Percentiles rank a stretch among this genome's conserved stretches.
phyloP scores from a whole-genome alignment of 2,113 vertebrate genomes.

The Eubucco bourcierii region DNA sequence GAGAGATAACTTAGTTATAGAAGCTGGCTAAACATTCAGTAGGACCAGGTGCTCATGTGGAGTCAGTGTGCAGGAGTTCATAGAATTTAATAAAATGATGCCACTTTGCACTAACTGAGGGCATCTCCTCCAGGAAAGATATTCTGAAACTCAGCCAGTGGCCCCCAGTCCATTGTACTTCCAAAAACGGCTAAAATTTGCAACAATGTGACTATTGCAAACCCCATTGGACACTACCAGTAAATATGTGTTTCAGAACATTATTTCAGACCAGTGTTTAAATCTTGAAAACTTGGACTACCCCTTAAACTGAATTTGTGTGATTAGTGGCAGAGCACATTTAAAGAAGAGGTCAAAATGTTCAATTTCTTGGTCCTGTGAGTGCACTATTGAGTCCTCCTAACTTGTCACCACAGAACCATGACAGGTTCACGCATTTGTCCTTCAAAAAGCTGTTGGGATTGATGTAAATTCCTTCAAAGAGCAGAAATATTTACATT shows the following conservation, averaged over 20 bases:
- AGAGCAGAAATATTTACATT: constrained; percentile 10
- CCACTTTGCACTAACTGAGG: not conserved
- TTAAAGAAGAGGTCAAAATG: not conserved
- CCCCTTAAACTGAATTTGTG: not conserved
- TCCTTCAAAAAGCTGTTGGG: not conserved
- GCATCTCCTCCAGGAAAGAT: not conserved
- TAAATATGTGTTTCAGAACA: not conserved
- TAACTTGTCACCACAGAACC: not conserved
- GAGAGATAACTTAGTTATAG: not conserved
- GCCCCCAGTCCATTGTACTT: rapidly evolving
- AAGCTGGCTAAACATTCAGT: not conserved
- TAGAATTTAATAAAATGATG: not conserved
- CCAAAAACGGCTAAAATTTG: not conserved
- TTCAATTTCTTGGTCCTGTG: not conserved
- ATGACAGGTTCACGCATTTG: not conserved
- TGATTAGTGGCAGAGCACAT: not conserved
- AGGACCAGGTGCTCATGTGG: rapidly evolving
- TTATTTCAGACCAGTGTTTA: not conserved
- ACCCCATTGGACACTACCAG: not conserved
- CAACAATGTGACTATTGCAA: not conserved
- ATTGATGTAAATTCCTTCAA: not conserved
- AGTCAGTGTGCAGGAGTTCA: not conserved
- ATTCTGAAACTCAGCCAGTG: not conserved
- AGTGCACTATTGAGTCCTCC: not conserved
- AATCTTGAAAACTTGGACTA: not conserved